Conservation (phyloP, 2,113 vertebrate species). For the Lepidothrix coronata region DNA sequence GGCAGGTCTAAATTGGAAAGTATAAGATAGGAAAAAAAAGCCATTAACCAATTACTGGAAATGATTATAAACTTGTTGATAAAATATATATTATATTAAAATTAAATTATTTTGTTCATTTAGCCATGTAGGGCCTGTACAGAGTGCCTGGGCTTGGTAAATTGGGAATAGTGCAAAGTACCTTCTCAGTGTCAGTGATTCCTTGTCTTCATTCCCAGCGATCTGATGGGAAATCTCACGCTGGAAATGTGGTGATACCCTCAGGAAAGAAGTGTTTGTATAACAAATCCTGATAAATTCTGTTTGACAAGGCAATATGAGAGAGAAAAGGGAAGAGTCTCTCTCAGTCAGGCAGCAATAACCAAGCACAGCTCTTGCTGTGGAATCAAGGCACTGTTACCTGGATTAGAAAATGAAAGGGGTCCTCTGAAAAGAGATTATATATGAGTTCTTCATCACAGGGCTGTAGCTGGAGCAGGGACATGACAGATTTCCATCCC, state of each 20-base stretch:
- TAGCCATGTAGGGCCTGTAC: accelerated
- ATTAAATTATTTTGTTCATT: not conserved
- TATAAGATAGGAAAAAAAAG: not conserved
- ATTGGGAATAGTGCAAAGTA: not conserved
- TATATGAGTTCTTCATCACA: not conserved
- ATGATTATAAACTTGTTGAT: not conserved
- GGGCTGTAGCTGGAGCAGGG: not conserved
- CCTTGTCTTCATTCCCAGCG: not conserved
- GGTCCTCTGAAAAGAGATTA: not conserved
- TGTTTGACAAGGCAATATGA: not conserved
- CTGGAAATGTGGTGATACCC: not conserved
- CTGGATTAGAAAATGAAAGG: not conserved
- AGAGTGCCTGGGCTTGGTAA: not conserved
- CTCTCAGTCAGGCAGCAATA: not conserved
- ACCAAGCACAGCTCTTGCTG: not conserved
- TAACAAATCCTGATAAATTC: not conserved
- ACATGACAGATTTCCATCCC: not conserved
- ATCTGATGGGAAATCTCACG: not conserved
- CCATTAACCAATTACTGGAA: not conserved
- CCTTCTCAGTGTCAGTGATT: not conserved
- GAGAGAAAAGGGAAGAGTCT: not conserved
- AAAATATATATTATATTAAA: not conserved
- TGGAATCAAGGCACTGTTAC: not conserved
- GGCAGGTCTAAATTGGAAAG: not conserved
- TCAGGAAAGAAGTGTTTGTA: not conserved